These are phyloP conservation scores for Chrysina gloriosa DNA, from an alignment of 2,888 invertebrate species.

Conservation along the genomic window DNA sequence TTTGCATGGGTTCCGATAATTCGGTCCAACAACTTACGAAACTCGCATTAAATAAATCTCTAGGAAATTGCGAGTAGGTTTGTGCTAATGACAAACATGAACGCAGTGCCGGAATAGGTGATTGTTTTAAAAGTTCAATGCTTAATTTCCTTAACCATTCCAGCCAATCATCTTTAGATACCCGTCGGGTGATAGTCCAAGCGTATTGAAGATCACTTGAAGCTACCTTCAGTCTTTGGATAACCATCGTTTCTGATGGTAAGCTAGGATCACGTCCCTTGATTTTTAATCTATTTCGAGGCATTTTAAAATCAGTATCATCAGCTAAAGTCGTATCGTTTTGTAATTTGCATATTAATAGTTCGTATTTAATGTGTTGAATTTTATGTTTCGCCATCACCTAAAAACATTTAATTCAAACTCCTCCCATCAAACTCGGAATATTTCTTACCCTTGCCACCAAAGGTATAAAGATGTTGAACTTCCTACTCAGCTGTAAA, in stretches of 20 bases:
- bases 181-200: constrained; percentile 91
- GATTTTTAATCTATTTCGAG: constrained; percentile 70
- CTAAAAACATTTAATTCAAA: constrained; percentile 1
- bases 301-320: constrained; percentile 77
- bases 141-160: constrained; percentile 95
- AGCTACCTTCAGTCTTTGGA: constrained; percentile 85
- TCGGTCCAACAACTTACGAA: constrained; percentile 99
- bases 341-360: constrained; percentile 78
- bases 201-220: constrained; percentile 87
- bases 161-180: constrained; percentile 98
- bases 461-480: constrained; percentile 90
- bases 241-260: constrained; percentile 77
- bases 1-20: constrained; percentile 81
- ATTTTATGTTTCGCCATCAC: constrained; percentile 83
- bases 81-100: constrained; percentile 94
- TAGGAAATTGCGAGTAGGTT: constrained; percentile 93
- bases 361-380: constrained; percentile 82
- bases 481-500: constrained; percentile 89
- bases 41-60: constrained; percentile 97
- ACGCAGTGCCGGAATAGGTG: constrained; percentile 91
- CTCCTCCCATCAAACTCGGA: neutral
- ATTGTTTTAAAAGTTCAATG: constrained; percentile 93
- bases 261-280: constrained; percentile 79
- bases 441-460: constrained; percentile 75
- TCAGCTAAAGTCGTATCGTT: constrained; percentile 80